Evolutionary conservation across 2,113 vertebrate genomes (phyloP).

Genomic region (Speoplatyrhinus poulsoni): DNA sequence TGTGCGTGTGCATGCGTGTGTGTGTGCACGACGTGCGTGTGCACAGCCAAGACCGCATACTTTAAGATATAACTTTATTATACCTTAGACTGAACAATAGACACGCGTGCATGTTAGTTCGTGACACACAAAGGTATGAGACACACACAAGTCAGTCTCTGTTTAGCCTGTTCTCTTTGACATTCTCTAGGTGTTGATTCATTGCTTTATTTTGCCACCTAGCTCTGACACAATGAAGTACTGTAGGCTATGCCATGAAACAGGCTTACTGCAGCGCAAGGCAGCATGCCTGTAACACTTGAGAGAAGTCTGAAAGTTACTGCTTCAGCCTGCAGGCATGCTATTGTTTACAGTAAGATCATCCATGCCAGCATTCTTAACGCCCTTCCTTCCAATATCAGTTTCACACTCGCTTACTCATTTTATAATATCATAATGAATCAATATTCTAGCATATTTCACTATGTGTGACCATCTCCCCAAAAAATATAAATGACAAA

Average conservation of each 20-base stretch:
- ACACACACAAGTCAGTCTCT: conserved; percentile 15
- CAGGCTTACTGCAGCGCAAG: too few relatives aligned
- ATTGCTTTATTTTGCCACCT: conserved; percentile 1
- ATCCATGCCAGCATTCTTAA: not conserved
- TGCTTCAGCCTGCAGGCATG: not conserved
- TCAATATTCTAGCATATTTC: too few relatives aligned
- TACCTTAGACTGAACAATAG: not conserved
- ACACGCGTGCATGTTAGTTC: not conserved
- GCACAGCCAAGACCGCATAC: too few relatives aligned
- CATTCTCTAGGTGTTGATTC: conserved; percentile 49
- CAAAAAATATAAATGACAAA: too few relatives aligned
- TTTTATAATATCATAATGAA: too few relatives aligned
- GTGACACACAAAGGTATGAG: not conserved
- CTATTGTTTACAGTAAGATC: not conserved
- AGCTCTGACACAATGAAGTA: not conserved
- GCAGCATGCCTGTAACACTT: too few relatives aligned
- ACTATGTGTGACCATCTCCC: too few relatives aligned
- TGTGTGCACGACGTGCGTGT: too few relatives aligned
- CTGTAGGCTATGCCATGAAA: too few relatives aligned
- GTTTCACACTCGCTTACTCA: not conserved
- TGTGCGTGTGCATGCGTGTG: too few relatives aligned
- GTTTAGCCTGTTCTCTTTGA: conserved; percentile 44
- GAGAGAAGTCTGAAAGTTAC: not conserved
- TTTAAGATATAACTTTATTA: too few relatives aligned
- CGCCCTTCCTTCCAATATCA: not conserved